Conservation (phyloP, 1,140 invertebrate genomes). For the Saccostrea cuccullata region DNA sequence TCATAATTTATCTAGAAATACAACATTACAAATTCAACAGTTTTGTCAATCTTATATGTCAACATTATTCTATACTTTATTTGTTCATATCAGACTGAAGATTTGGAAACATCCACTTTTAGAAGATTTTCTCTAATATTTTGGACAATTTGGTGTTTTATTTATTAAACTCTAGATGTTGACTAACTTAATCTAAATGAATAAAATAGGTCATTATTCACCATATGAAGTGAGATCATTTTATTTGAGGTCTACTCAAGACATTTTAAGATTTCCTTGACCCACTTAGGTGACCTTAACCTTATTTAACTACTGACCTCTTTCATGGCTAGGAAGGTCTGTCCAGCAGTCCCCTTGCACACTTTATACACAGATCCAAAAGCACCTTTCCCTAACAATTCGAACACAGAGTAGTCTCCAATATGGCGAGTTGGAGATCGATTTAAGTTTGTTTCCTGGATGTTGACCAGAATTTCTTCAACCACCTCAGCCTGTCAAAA, state of each 20-base stretch:
- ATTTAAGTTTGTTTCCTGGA: slow-evolving; percentile 76
- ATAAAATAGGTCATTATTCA: too few relatives aligned
- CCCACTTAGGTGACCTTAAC: background rate
- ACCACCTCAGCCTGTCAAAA: slow-evolving; percentile 64
- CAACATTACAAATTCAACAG: background rate
- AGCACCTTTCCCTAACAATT: slow-evolving; percentile 78
- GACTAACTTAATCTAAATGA: too few relatives aligned
- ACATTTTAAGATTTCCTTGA: background rate
- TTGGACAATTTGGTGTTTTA: too few relatives aligned
- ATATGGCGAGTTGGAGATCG: slow-evolving; percentile 76
- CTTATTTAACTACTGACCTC: slow-evolving; percentile 70
- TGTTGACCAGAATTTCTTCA: slow-evolving; percentile 72
- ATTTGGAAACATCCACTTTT: too few relatives aligned
- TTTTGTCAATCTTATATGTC: too few relatives aligned
- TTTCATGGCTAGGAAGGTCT: slow-evolving; percentile 78
- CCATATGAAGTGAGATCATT: too few relatives aligned
- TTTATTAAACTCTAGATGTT: too few relatives aligned
- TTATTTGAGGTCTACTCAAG: too few relatives aligned
- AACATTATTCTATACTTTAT: too few relatives aligned
- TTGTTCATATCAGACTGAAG: too few relatives aligned
- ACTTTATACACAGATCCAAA: slow-evolving; percentile 80
- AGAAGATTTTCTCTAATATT: too few relatives aligned
- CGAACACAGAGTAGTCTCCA: slow-evolving; percentile 79
- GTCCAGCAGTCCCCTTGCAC: slow-evolving; percentile 74
- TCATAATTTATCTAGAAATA: slow-evolving; percentile 73